Conservation (phyloP, 2,113 vertebrate genomes). For the Neopipo cinnamomea region DNA sequence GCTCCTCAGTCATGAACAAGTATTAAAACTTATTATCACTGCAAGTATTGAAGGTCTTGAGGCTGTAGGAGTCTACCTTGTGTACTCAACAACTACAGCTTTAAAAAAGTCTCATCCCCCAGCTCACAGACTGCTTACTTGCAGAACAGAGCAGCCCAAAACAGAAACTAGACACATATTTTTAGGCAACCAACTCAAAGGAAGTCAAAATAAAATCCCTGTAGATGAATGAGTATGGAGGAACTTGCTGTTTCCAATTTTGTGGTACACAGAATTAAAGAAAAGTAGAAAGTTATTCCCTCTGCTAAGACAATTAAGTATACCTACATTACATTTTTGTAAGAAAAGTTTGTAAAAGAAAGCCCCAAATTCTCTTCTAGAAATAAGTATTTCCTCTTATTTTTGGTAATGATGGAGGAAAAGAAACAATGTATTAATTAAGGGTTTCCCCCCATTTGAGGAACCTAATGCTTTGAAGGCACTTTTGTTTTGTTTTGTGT, state of each 20-base stretch:
- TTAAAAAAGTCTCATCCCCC: background rate
- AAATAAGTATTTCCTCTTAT: background rate
- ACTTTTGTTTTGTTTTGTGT: background rate
- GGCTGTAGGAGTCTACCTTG: background rate
- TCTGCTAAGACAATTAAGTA: background rate
- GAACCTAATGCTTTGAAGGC: background rate
- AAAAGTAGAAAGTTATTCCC: background rate
- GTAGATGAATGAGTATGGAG: background rate
- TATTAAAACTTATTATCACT: background rate
- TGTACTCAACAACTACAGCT: background rate
- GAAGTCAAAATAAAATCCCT: background rate
- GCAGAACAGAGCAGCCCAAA: background rate
- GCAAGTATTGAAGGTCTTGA: background rate
- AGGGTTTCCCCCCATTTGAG: accelerated
- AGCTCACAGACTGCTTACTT: background rate
- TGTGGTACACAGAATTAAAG: background rate
- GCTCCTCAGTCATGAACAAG: background rate
- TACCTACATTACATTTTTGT: background rate
- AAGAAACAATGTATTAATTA: background rate
- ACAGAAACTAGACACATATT: background rate
- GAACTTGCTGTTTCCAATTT: background rate
- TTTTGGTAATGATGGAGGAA: background rate
- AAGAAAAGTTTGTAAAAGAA: background rate
- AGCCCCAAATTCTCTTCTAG: accelerated
- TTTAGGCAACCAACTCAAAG: background rate